These are phyloP conservation scores for Todiramphus saurophagus DNA, from an alignment of 2,113 vertebrate genomes.

Conservation along the genomic window DNA sequence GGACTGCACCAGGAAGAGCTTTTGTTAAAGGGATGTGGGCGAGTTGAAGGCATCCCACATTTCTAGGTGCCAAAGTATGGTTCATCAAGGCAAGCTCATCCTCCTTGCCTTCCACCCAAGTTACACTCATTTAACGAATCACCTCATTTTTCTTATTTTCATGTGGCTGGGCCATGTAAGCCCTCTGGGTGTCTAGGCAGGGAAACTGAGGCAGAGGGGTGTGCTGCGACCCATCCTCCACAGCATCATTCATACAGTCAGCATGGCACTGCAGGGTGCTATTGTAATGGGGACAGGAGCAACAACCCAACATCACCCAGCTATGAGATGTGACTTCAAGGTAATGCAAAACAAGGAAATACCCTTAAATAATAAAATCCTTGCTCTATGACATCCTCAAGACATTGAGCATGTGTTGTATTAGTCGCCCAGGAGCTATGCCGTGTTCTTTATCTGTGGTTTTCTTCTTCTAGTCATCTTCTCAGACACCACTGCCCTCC, in stretches of 20 bases:
- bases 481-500: slow-evolving; percentile 42
- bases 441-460: neutral
- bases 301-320: neutral
- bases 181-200: neutral
- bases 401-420: neutral
- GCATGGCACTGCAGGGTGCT: accelerated
- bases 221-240: neutral
- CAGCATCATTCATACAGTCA: accelerated
- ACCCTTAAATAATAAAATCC: neutral
- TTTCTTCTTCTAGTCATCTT: neutral
- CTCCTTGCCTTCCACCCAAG: neutral
- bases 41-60: neutral
- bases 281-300: neutral
- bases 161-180: neutral
- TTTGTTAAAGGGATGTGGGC: neutral
- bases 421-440: neutral
- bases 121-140: neutral
- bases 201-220: neutral
- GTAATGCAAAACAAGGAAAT: neutral
- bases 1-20: neutral
- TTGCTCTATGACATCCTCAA: neutral
- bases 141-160: neutral
- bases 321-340: neutral
- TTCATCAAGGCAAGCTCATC: neutral
- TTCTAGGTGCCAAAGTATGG: neutral